Evolutionary conservation across 2,113 vertebrate genomes (phyloP).

Genomic region (Macrotis lagotis): DNA sequence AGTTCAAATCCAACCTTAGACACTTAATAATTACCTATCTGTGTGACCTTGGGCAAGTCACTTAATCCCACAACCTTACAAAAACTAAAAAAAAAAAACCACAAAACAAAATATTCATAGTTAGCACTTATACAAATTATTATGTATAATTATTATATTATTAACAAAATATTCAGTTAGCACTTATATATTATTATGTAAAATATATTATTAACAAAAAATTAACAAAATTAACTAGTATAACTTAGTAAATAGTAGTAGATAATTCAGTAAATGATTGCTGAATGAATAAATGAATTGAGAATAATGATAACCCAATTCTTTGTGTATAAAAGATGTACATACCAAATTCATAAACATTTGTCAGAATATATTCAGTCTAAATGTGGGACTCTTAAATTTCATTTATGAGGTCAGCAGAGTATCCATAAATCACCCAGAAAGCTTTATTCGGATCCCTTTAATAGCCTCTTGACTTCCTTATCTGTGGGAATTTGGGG

Average conservation of each 20-base stretch:
- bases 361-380: not conserved
- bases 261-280: not conserved
- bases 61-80: no score
- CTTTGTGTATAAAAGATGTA: slow-evolving; percentile 12
- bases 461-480: slow-evolving; percentile 49
- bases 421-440: slow-evolving; percentile 40
- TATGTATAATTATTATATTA: not conserved
- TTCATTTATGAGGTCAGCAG: not conserved
- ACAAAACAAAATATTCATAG: no score
- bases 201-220: not conserved
- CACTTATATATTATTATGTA: not conserved
- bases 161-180: not conserved
- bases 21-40: no score
- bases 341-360: not conserved
- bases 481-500: slow-evolving; percentile 44
- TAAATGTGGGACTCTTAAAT: slow-evolving; percentile 17
- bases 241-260: no score
- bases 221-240: no score
- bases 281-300: not conserved
- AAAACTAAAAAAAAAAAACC: no score
- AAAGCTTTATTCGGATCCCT: slow-evolving; percentile 52
- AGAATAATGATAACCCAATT: not conserved
- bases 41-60: no score
- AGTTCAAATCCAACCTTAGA: no score
- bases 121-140: not conserved